Evolutionary conservation across 2,113 vertebrate species (phyloP).

Genomic region (Gila orcuttii): DNA sequence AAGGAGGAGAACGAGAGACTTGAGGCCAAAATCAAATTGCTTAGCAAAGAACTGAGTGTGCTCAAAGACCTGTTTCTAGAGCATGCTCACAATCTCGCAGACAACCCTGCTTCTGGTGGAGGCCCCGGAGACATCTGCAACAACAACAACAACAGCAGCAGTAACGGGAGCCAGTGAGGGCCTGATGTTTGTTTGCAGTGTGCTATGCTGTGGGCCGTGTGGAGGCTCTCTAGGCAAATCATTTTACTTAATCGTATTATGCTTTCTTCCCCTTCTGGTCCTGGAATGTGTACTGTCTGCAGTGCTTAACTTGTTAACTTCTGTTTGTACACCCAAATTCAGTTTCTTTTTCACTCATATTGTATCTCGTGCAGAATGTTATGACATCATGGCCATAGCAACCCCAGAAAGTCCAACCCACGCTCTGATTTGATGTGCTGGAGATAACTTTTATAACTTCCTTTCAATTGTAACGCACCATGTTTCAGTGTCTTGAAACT

Average conservation of each 20-base stretch:
- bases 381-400: slow-evolving; percentile 14
- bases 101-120: slow-evolving; percentile 77
- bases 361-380: background rate
- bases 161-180: slow-evolving; percentile 66
- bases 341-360: background rate
- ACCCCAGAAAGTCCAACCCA: slow-evolving; percentile 13
- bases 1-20: slow-evolving; percentile 98
- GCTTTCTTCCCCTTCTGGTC: slow-evolving; percentile 4
- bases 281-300: slow-evolving; percentile 9
- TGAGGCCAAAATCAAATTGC: slow-evolving; percentile 97
- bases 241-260: slow-evolving; percentile 29
- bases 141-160: slow-evolving; percentile 46
- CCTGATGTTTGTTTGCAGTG: background rate
- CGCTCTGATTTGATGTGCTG: slow-evolving; percentile 15
- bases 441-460: slow-evolving; percentile 9
- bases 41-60: slow-evolving; percentile 96
- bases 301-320: slow-evolving; percentile 4
- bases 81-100: slow-evolving; percentile 94
- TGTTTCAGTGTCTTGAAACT: slow-evolving; percentile 23
- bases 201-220: slow-evolving; percentile 15
- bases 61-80: slow-evolving; percentile 99
- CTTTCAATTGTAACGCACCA: background rate
- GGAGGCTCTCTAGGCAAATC: slow-evolving; percentile 25
- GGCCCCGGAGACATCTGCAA: slow-evolving; percentile 65
- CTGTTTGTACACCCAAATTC: slow-evolving; percentile 19